These are phyloP conservation scores for Drosophila bocki DNA, from an alignment of 1,140 invertebrate species.

Conservation along the genomic window DNA sequence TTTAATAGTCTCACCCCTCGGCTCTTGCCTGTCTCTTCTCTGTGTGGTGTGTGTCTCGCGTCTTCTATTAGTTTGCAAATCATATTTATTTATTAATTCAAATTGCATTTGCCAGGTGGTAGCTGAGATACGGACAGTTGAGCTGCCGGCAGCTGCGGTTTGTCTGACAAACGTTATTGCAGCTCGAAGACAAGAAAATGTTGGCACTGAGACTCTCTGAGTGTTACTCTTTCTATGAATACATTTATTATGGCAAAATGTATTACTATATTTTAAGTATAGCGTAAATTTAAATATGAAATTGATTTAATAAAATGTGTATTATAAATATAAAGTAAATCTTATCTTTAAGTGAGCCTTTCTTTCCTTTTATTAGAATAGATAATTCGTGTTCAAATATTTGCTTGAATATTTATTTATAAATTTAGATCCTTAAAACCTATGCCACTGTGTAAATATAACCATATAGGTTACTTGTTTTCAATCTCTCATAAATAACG, in stretches of 20 bases:
- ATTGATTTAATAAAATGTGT: no score
- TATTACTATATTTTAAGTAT: background rate
- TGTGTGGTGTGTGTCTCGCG: constrained; percentile 27
- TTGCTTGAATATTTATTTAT: background rate
- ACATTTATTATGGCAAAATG: background rate
- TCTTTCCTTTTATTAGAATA: no score
- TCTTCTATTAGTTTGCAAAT: constrained; percentile 63
- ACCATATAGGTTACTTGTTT: background rate
- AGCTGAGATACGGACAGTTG: background rate
- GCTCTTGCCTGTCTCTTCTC: background rate
- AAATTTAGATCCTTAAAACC: background rate
- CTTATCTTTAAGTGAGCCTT: no score
- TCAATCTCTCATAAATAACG: background rate
- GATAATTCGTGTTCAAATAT: background rate
- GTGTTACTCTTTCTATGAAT: background rate
- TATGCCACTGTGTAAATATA: no score
- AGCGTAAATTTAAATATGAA: background rate
- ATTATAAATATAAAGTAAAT: no score
- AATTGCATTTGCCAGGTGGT: constrained; percentile 67
- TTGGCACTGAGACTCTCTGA: background rate
- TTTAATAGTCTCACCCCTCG: constrained; percentile 47
- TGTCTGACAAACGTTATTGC: constrained; percentile 29
- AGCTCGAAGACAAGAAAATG: constrained; percentile 12
- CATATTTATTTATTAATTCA: constrained; percentile 80
- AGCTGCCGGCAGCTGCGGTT: constrained; percentile 12